Base-by-base conservation (phyloP, 2,888 invertebrate species). In the Eupithecia insigniata region DNA sequence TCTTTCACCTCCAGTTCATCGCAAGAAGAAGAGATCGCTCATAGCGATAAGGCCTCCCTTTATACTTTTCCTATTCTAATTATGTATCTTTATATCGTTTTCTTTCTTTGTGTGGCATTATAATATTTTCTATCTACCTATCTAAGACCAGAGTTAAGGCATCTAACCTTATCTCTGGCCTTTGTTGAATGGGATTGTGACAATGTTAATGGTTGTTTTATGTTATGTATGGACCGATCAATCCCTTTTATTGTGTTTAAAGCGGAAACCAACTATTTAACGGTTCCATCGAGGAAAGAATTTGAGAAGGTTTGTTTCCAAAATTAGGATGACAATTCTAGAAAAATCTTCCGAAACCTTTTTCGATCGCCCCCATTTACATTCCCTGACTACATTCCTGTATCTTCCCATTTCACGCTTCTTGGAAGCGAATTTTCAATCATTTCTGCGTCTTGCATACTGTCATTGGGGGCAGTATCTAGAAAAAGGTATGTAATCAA, bases 401-500 rank as follows among this genome's bases (percentile, higher is more conserved):
- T 39, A 46, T 36, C 84, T 85, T 88, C 87, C 86, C 87, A 88
- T 90, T 90, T 89, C 90, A 90, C 87, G 87, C 87, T 92, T 92
- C 91, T 87, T 82, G 85, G 90, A 91, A 91, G 86, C 84, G 86
- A 87, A 91, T 90, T 90, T 89, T 89, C 88, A 89, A 91, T 90
- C 88, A 91, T 90, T 90, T 88, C 88, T 88, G 83, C 81, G 84
- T 81, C 80, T 82, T 60, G 84, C 83, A 80, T 83, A 84, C 86
- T 90, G 91, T 90, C 89, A 89, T 89, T 90, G 84, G 83, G 85
- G 80, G 87, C 82, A 81, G 78, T 83, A 86, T 83, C 83, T 85
- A 84, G 86, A 84, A 85, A 86, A 85, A 80, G 78, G 64, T 82
- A 78, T 77, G 80, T 81, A 81, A 86, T 85, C 76, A 79, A 71